Base-by-base conservation (phyloP, 1,140 invertebrate species). In the Bombus vancouverensis region DNA sequence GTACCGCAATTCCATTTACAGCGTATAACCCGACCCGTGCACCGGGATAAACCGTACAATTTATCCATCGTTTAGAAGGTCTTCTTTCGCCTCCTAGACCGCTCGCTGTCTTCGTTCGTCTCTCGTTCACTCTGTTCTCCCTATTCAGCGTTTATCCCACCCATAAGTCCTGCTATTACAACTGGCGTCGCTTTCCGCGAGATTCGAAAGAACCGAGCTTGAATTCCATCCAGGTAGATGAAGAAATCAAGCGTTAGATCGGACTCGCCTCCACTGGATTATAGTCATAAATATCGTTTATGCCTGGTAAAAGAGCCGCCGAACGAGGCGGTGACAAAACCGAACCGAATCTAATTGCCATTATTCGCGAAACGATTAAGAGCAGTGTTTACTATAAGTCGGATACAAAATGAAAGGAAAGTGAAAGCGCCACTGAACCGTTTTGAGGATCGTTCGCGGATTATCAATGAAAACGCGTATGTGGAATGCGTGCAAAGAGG, bases 131-230 rank as follows among this genome's bases (percentile, higher is more conserved):
- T 53, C n/a, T 32, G 10, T 10, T 34, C 4, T 22, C 39, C 22
- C 42, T 74, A 39, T 32, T 12, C 59, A 28, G 44, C 42, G 78
- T 84, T 87, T 79, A 82, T 86, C 85, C 68, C 34, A 5, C 66
- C 59, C 70, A 66, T 84, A 87, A 84, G 84, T 87, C 70, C 59
- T 22, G 75, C 73, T 71, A 79, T 84, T 87, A 87, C 59, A 53
- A 74, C 81, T 37, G 68, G 59, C 68, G 32, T 83, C 22, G 57
- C 34, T 71, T 86, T 75, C 72, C 79, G 34, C 77, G 79, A 86
- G 77, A 71, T 62, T 79, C 73, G 34, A 47, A 68, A 68, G 66
- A 68, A 25, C 44, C 34, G 80, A 62, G 65, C 53, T 87, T 66
- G 81, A 78, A 78, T 87, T 87, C 66, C 59, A 59, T 83, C 72